Evolutionary conservation across 1,140 invertebrate genomes (phyloP).

Genomic region (Carcinoscorpius rotundicauda): DNA sequence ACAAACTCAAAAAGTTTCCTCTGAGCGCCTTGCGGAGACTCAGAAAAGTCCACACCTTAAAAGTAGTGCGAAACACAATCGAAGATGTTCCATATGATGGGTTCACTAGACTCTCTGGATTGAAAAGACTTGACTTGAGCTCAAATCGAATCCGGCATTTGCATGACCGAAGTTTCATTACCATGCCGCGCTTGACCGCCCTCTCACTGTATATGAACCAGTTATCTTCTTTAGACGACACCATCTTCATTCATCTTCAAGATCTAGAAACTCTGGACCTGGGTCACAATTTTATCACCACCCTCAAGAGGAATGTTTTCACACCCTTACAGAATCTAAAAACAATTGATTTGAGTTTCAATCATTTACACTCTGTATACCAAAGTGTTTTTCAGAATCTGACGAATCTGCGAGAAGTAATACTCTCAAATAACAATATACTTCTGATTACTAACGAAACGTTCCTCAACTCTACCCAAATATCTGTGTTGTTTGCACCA

Average conservation of each 20-base stretch:
- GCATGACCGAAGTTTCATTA: constrained; percentile 57
- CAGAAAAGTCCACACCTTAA: constrained; percentile 53
- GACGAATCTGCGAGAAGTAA: constrained; percentile 60
- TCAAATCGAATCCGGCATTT: constrained; percentile 69
- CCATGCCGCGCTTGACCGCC: constrained; percentile 60
- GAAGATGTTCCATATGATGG: constrained; percentile 51
- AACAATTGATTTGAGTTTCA: constrained; percentile 73
- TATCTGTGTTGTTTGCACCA: constrained; percentile 72
- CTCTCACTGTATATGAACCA: constrained; percentile 71
- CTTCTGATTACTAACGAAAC: constrained; percentile 65
- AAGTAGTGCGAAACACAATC: constrained; percentile 72
- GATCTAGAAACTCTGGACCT: constrained; percentile 71
- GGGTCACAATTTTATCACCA: constrained; percentile 65
- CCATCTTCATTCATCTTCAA: constrained; percentile 55
- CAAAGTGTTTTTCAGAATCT: constrained; percentile 61
- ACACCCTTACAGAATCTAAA: constrained; percentile 55
- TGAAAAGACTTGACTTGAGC: constrained; percentile 67
- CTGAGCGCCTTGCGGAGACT: constrained; percentile 60
- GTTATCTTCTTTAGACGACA: constrained; percentile 59
- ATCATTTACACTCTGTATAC: constrained; percentile 69
- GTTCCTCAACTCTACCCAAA: constrained; percentile 57
- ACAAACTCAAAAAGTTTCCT: constrained; percentile 66
- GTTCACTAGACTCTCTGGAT: constrained; percentile 52
- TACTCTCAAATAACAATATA: constrained; percentile 82
- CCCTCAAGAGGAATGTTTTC: constrained; percentile 42